Percentiles rank a stretch among this genome's conserved stretches.
phyloP scores from a whole-genome alignment of 1,140 invertebrate species.

The Argopecten irradians region DNA sequence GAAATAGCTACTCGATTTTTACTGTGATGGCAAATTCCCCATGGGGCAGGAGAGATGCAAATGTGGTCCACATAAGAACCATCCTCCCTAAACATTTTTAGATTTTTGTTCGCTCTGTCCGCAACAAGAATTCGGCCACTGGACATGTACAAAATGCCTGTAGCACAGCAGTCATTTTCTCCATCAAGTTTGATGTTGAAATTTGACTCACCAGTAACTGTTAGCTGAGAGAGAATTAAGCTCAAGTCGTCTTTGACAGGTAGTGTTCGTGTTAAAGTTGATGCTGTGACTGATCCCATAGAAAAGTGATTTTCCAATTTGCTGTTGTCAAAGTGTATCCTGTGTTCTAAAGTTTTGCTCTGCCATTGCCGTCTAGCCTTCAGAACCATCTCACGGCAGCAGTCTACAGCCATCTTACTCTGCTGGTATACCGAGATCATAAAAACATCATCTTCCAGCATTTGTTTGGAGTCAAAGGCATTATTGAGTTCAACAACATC shows the following conservation, averaged over 20 bases:
- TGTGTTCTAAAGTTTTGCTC: neutral
- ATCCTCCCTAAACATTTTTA: neutral
- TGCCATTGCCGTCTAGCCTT: neutral
- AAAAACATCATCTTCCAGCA: neutral
- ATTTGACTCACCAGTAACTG: neutral
- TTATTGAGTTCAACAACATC: neutral
- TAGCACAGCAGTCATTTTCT: neutral
- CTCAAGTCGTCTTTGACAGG: neutral
- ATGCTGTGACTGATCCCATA: neutral
- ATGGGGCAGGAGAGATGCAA: neutral
- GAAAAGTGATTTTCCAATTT: neutral
- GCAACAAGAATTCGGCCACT: neutral
- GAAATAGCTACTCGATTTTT: neutral
- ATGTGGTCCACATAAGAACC: neutral
- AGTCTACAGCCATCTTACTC: neutral
- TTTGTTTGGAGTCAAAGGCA: neutral
- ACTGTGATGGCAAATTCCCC: neutral
- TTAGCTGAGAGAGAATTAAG: neutral
- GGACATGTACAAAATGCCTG: neutral
- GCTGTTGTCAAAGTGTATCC: neutral
- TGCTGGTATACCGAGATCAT: neutral
- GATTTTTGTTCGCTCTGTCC: neutral
- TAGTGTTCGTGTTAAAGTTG: neutral
- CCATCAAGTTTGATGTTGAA: neutral
- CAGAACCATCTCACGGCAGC: neutral